Conservation (phyloP, 2,888 invertebrate species). For the Neelides folsomi region DNA sequence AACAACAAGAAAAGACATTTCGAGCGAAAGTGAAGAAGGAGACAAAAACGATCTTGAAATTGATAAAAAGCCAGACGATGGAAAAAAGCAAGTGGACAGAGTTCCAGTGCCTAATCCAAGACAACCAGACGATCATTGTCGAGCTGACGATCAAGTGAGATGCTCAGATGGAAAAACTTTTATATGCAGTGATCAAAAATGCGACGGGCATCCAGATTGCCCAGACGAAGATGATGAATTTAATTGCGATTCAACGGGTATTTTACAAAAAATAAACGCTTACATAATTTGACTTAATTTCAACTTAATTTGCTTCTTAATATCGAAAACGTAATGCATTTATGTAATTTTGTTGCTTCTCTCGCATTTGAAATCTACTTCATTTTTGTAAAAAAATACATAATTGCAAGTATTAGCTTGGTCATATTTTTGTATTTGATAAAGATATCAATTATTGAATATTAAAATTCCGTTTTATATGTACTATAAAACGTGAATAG, state of each 20-base stretch:
- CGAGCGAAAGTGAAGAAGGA: conserved; percentile 9
- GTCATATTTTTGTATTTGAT: too few relatives aligned
- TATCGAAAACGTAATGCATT: background rate
- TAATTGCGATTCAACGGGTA: conserved; percentile 20
- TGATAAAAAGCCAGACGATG: conserved; percentile 1
- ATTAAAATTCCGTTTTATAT: too few relatives aligned
- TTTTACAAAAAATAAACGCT: background rate
- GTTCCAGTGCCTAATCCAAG: conserved; percentile 15
- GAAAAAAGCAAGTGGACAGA: background rate
- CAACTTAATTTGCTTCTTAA: background rate
- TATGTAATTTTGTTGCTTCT: too few relatives aligned
- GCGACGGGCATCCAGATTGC: conserved; percentile 23
- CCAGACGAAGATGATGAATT: conserved; percentile 22
- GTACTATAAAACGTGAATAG: too few relatives aligned
- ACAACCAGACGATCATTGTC: conserved; percentile 15
- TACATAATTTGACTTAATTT: background rate
- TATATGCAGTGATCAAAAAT: conserved; percentile 24
- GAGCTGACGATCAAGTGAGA: conserved; percentile 33
- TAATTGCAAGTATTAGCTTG: too few relatives aligned
- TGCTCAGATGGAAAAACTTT: conserved; percentile 22
- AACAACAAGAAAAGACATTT: background rate
- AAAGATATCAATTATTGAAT: too few relatives aligned
- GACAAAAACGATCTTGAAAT: conserved; percentile 3
- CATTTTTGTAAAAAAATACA: too few relatives aligned
- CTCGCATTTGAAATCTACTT: too few relatives aligned